phyloP scores from a whole-genome alignment of 2,888 invertebrate genomes.

The Callinectes sapidus region DNA sequence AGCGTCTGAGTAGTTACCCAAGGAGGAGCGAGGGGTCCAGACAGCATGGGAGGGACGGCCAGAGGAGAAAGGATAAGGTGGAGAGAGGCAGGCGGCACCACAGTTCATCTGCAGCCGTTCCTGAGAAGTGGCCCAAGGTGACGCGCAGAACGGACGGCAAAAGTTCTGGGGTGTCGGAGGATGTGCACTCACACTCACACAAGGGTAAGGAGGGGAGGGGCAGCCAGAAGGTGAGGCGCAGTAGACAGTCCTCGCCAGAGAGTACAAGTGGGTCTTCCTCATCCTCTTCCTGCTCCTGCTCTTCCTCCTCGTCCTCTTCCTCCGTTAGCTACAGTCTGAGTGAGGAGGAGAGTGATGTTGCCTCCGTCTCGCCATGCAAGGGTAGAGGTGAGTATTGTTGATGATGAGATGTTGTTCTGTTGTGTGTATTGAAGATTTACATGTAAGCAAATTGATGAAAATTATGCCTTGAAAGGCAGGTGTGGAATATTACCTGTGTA shows the following conservation, averaged over 20 bases:
- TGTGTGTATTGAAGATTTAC: neutral
- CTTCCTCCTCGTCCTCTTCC: neutral
- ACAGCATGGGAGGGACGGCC: neutral
- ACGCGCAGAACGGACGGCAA: neutral
- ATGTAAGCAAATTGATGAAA: too few relatives aligned
- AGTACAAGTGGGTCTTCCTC: neutral
- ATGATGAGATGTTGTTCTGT: too few relatives aligned
- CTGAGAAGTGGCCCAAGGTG: neutral
- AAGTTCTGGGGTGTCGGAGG: neutral
- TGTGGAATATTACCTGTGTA: neutral
- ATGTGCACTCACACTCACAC: neutral
- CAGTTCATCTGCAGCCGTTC: neutral
- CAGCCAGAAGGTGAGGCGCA: neutral
- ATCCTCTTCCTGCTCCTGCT: neutral
- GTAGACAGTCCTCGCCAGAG: neutral
- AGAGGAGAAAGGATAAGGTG: conserved; percentile 18
- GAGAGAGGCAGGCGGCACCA: conserved; percentile 19
- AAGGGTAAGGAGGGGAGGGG: neutral
- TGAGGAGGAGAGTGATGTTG: conserved; percentile 30
- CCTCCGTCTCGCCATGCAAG: neutral
- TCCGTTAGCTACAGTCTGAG: conserved; percentile 14
- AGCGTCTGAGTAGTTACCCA: neutral
- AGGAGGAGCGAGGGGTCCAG: neutral
- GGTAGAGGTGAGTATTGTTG: conserved; percentile 47
- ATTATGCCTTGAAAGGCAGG: too few relatives aligned